Evolutionary conservation across 2,888 invertebrate species (phyloP).

Genomic region (Ophion ventricosus): DNA sequence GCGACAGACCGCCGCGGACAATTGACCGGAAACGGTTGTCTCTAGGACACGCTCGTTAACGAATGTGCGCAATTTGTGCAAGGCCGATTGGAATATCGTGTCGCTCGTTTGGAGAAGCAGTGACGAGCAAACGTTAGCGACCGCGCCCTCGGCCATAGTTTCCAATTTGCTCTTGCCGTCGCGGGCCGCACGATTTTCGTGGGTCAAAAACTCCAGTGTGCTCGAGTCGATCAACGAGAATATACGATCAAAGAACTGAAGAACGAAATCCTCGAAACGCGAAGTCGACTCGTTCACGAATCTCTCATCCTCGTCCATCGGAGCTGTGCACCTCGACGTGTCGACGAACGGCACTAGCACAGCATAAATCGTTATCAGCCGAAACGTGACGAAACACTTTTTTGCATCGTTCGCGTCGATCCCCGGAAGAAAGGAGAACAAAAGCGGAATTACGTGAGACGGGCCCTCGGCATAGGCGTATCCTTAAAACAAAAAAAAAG

Average conservation of each 20-base stretch:
- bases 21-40: conserved; percentile 92
- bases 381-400: conserved; percentile 90
- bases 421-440: conserved; percentile 92
- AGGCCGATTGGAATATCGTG: conserved; percentile 86
- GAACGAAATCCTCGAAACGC: conserved; percentile 94
- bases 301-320: conserved; percentile 90
- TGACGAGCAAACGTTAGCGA: conserved; percentile 88
- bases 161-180: conserved; percentile 88
- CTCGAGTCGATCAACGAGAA: conserved; percentile 90
- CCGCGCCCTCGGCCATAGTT: conserved; percentile 88
- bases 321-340: conserved; percentile 90
- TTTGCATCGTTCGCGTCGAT: conserved; percentile 95
- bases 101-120: conserved; percentile 89
- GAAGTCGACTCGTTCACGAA: conserved; percentile 92
- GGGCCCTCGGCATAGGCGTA: conserved; percentile 89
- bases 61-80: conserved; percentile 91
- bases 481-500: conserved; percentile 72
- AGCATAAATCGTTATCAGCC: conserved; percentile 90
- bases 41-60: conserved; percentile 91
- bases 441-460: conserved; percentile 91
- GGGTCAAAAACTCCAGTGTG: conserved; percentile 87
- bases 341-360: conserved; percentile 93
- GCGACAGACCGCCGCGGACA: conserved; percentile 90
- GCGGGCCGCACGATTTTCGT: conserved; percentile 83
- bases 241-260: conserved; percentile 92